phyloP scores from a whole-genome alignment of 2,888 invertebrate species.

The Euplagia quadripunctaria region DNA sequence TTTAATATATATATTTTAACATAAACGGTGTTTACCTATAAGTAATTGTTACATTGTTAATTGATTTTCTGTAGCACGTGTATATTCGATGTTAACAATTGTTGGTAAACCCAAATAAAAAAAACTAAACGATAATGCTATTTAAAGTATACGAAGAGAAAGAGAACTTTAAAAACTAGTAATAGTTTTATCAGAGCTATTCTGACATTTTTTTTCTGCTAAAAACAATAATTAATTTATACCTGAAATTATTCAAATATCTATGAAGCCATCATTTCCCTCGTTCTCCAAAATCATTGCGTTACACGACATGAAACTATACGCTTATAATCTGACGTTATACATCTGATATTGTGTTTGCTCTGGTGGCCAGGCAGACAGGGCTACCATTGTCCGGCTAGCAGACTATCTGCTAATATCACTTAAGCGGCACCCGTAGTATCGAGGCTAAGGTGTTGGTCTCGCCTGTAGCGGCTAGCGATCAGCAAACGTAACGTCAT shows the following conservation, averaged over 20 bases:
- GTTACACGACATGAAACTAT: constrained; percentile 53
- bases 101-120: too few relatives aligned
- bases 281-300: constrained; percentile 37
- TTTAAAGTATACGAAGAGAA: not conserved
- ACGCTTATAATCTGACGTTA: constrained; percentile 61
- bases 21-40: too few relatives aligned
- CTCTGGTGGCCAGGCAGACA: constrained; percentile 51
- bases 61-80: too few relatives aligned
- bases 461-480: constrained; percentile 1
- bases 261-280: not conserved
- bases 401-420: constrained; percentile 63
- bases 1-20: too few relatives aligned
- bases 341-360: constrained; percentile 74
- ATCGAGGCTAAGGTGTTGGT: constrained; percentile 13
- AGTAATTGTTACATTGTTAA: too few relatives aligned
- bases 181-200: not conserved
- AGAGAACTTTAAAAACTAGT: not conserved
- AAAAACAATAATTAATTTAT: not conserved
- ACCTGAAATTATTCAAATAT: not conserved
- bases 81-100: too few relatives aligned
- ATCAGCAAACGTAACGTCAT: not conserved
- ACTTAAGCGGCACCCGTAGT: constrained; percentile 54
- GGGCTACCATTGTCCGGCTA: constrained; percentile 56
- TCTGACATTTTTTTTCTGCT: not conserved
- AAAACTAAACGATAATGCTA: too few relatives aligned